These are phyloP conservation scores for Alosa sapidissima DNA, from an alignment of 2,797 vertebrate genomes.

Conservation along the genomic window DNA sequence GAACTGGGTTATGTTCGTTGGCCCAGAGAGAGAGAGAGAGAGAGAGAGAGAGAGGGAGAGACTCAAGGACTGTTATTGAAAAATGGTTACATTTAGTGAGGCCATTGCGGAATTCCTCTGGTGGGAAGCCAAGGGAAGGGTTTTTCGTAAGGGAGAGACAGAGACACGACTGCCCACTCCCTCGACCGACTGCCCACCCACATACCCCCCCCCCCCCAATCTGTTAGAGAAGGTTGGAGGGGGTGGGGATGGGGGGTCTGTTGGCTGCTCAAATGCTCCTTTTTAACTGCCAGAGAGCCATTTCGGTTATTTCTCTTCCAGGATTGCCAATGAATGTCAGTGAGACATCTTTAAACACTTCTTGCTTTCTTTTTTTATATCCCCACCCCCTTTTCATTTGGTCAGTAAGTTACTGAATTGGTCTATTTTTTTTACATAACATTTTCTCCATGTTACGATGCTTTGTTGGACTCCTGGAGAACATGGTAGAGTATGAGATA, in stretches of 20 bases:
- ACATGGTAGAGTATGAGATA: neutral
- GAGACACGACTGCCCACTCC: neutral
- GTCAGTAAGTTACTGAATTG: slow-evolving; percentile 2
- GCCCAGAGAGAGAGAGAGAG: slow-evolving; percentile 24
- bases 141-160: slow-evolving; percentile 27
- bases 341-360: slow-evolving; percentile 70
- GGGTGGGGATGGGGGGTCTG: neutral
- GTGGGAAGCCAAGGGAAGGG: slow-evolving; percentile 63
- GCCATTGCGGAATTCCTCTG: slow-evolving; percentile 76
- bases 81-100: slow-evolving; percentile 73
- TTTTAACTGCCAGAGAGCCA: slow-evolving; percentile 5
- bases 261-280: slow-evolving; percentile 5
- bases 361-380: neutral
- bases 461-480: neutral
- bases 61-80: slow-evolving; percentile 73
- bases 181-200: neutral
- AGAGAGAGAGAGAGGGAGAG: slow-evolving; percentile 56
- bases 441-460: neutral
- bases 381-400: neutral
- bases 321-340: slow-evolving; percentile 58
- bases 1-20: slow-evolving; percentile 64
- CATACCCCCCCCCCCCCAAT: slow-evolving; percentile 10
- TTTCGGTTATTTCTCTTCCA: slow-evolving; percentile 28
- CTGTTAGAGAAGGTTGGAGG: neutral
- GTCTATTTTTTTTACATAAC: neutral